Evolutionary conservation across 2,797 vertebrate species (phyloP).

Genomic region (Bradypus variegatus): DNA sequence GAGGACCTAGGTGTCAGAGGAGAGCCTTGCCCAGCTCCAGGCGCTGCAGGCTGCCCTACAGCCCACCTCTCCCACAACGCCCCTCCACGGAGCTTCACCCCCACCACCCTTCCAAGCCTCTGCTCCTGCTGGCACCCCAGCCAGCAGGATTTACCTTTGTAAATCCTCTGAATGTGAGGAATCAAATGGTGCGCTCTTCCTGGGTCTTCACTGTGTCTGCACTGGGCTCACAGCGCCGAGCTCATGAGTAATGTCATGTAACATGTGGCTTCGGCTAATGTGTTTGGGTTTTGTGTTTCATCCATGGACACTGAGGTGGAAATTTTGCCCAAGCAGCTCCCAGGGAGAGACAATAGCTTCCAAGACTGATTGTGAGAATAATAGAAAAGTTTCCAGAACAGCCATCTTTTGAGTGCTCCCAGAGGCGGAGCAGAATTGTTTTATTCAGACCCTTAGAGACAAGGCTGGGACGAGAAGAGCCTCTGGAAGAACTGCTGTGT

Average conservation of each 20-base stretch:
- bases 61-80: rapidly evolving
- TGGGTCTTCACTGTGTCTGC: background rate
- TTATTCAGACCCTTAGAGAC: background rate
- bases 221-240: background rate
- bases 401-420: background rate
- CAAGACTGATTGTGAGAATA: slow-evolving; percentile 2
- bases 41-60: background rate
- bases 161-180: background rate
- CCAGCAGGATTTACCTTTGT: no score
- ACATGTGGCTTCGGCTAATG: background rate
- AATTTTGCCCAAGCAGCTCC: background rate
- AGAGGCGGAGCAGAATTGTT: background rate
- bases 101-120: background rate
- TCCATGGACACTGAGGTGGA: background rate
- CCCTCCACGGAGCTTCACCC: background rate
- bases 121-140: background rate
- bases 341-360: background rate
- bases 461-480: background rate
- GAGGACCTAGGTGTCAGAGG: background rate
- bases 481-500: background rate
- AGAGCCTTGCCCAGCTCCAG: background rate
- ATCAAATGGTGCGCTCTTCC: background rate
- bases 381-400: background rate
- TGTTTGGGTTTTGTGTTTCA: background rate
- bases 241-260: background rate